phyloP scores from a whole-genome alignment of 2,888 invertebrate genomes.

The Piscicola geometra region DNA sequence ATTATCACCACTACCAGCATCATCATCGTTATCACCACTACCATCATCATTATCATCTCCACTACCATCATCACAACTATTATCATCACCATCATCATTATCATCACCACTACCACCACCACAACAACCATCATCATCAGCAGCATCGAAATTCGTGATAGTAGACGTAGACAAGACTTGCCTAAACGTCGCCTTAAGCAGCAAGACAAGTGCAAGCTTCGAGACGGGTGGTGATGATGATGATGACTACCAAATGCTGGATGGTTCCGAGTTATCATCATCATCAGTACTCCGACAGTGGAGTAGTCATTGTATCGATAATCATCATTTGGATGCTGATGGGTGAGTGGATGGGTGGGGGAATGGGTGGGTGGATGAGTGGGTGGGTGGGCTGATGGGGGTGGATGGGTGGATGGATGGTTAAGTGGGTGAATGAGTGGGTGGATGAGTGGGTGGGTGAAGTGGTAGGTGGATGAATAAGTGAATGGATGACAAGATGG shows the following conservation, averaged over 20 bases:
- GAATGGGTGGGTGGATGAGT: too few relatives aligned
- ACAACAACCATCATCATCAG: background rate
- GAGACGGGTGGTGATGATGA: background rate
- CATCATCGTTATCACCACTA: background rate
- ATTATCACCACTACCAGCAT: conserved; percentile 1
- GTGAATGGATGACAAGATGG: too few relatives aligned
- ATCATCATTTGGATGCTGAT: background rate
- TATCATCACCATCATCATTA: conserved; percentile 27
- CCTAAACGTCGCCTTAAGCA: background rate
- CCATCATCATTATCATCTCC: background rate
- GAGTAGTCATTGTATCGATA: background rate
- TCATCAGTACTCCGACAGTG: conserved; percentile 30
- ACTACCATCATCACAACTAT: background rate
- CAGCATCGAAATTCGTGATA: conserved; percentile 15
- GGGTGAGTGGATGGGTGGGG: background rate
- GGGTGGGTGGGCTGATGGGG: too few relatives aligned
- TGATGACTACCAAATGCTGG: background rate
- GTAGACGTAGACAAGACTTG: conserved; percentile 22
- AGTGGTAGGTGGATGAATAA: too few relatives aligned
- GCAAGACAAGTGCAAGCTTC: background rate
- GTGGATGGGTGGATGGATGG: too few relatives aligned
- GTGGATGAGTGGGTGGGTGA: too few relatives aligned
- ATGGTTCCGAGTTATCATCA: conserved; percentile 1
- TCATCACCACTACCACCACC: conserved; percentile 1
- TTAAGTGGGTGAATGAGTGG: too few relatives aligned